These are phyloP conservation scores for Linepithema humile DNA, from an alignment of 1,140 invertebrate species.

Conservation along the genomic window DNA sequence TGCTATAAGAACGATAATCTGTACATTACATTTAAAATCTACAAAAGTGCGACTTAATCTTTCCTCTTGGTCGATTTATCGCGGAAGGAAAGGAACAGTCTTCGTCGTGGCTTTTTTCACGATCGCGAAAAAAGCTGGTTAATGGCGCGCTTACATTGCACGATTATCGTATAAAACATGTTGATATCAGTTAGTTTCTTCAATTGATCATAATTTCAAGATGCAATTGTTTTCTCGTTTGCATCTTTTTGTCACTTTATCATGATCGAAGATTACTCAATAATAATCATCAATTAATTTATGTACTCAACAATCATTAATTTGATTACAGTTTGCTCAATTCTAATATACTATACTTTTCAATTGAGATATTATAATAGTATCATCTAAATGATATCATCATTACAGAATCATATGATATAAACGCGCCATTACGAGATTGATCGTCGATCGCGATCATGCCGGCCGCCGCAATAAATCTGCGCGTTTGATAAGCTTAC, in stretches of 20 bases:
- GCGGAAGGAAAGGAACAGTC: slow-evolving; percentile 51
- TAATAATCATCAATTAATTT: background rate
- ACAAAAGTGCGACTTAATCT: slow-evolving; percentile 48
- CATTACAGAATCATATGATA: background rate
- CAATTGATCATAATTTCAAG: background rate
- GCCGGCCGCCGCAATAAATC: slow-evolving; percentile 56
- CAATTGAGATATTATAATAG: background rate
- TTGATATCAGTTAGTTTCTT: background rate
- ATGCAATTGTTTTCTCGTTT: background rate
- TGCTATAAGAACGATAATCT: slow-evolving; percentile 30
- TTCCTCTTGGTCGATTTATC: slow-evolving; percentile 45
- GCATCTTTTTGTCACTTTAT: background rate
- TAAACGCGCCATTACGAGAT: slow-evolving; percentile 10
- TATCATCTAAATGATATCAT: background rate
- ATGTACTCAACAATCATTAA: background rate
- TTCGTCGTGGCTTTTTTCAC: slow-evolving; percentile 35
- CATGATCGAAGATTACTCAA: background rate
- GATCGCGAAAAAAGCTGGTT: slow-evolving; percentile 22
- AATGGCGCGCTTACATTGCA: background rate
- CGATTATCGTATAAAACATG: slow-evolving; percentile 11
- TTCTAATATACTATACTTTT: background rate
- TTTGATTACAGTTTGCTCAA: background rate
- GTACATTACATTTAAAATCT: slow-evolving; percentile 45
- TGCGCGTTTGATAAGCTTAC: slow-evolving; percentile 63
- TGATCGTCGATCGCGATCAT: slow-evolving; percentile 50